Conservation (phyloP, 2,888 invertebrate species). For the Caenorhabditis afra region DNA sequence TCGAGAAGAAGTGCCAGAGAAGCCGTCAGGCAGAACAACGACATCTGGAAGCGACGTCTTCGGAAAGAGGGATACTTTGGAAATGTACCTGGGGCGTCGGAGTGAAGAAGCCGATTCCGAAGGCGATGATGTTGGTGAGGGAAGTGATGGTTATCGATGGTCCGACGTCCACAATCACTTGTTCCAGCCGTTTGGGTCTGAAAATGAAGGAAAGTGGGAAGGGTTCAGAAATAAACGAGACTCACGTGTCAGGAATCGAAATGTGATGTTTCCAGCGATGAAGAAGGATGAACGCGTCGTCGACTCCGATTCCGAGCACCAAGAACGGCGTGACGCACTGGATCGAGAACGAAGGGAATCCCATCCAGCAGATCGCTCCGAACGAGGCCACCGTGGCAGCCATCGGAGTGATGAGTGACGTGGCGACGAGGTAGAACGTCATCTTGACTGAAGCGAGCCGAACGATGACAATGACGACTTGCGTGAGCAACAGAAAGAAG, state of each 20-base stretch:
- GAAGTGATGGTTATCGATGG: slow-evolving; percentile 80
- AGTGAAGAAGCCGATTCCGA: slow-evolving; percentile 78
- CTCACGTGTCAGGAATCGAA: slow-evolving; percentile 51
- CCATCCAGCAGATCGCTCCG: slow-evolving; percentile 73
- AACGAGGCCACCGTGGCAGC: slow-evolving; percentile 75
- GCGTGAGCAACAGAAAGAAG: slow-evolving; percentile 74
- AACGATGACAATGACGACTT: slow-evolving; percentile 71
- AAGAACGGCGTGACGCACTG: slow-evolving; percentile 80
- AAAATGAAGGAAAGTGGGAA: background rate
- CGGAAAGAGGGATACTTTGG: background rate
- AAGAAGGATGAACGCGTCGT: slow-evolving; percentile 79
- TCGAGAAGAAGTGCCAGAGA: slow-evolving; percentile 78
- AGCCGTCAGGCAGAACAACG: slow-evolving; percentile 78
- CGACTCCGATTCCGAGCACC: slow-evolving; percentile 78
- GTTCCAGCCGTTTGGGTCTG: slow-evolving; percentile 53
- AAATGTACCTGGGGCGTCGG: slow-evolving; percentile 76
- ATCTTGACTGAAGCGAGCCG: slow-evolving; percentile 55
- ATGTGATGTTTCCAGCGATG: slow-evolving; percentile 75
- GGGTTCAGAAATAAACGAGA: too few species aligned
- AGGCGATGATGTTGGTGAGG: slow-evolving; percentile 79
- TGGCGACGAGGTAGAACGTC: slow-evolving; percentile 58
- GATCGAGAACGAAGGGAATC: slow-evolving; percentile 75
- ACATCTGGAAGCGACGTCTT: slow-evolving; percentile 68
- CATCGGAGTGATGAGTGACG: slow-evolving; percentile 75
- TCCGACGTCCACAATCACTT: slow-evolving; percentile 76